These are phyloP conservation scores for Campoletis raptor DNA, from an alignment of 2,888 invertebrate species.

Conservation along the genomic window DNA sequence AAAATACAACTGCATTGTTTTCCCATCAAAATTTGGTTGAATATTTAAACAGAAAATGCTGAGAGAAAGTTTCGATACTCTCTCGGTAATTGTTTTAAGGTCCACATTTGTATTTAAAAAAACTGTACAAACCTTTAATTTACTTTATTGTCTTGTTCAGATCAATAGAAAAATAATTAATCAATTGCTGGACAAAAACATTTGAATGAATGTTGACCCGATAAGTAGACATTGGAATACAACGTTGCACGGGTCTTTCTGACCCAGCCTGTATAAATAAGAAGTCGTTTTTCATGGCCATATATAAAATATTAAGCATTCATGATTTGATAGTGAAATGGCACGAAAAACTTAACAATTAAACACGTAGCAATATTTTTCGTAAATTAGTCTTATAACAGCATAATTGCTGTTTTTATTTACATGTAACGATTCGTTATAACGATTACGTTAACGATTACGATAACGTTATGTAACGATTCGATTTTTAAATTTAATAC, in stretches of 20 bases:
- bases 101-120: background rate
- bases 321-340: background rate
- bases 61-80: background rate
- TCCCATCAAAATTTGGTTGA: background rate
- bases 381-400: background rate
- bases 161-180: background rate
- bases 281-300: background rate
- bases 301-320: background rate
- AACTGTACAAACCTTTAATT: background rate
- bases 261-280: background rate
- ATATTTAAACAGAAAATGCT: background rate
- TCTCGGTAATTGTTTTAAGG: background rate
- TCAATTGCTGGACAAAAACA: background rate
- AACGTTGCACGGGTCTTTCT: background rate
- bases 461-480: no score
- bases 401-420: background rate
- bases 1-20: background rate
- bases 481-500: background rate
- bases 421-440: background rate
- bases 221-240: no score
- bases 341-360: background rate
- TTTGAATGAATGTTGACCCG: background rate
- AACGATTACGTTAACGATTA: no score
- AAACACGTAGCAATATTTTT: no score
- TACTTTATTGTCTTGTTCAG: background rate